Evolutionary conservation across 2,113 vertebrate species (phyloP).

Genomic region (Lophura nycthemera): DNA sequence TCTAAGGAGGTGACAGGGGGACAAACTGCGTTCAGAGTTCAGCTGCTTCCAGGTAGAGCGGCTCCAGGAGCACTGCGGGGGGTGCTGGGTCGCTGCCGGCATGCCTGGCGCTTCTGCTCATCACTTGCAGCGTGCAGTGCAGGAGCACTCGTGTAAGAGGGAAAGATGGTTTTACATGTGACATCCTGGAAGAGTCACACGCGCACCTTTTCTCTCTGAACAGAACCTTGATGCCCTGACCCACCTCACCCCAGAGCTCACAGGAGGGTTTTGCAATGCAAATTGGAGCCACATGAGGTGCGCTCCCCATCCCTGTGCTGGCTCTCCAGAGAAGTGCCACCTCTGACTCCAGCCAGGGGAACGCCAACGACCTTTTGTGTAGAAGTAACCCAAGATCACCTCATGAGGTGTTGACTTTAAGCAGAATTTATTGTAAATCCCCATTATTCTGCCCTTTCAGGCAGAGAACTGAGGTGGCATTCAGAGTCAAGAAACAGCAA

Average conservation of each 20-base stretch:
- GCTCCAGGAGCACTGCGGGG: background rate
- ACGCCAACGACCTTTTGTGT: background rate
- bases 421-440: background rate
- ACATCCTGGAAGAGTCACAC: background rate
- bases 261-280: background rate
- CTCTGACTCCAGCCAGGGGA: background rate
- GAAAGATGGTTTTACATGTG: background rate
- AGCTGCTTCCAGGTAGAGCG: background rate
- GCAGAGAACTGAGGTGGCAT: slow-evolving; percentile 14
- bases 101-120: background rate
- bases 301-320: background rate
- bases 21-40: fast-evolving
- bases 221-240: background rate
- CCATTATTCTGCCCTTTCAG: slow-evolving; percentile 7
- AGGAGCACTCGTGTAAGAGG: background rate
- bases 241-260: background rate
- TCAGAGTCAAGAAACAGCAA: slow-evolving; percentile 33
- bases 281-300: background rate
- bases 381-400: background rate
- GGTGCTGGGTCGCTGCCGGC: background rate
- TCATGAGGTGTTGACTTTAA: background rate
- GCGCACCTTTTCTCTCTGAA: background rate
- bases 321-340: background rate
- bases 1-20: background rate
- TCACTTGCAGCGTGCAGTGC: background rate